Conservation (phyloP, 2,888 invertebrate genomes). For the Tuta absoluta region DNA sequence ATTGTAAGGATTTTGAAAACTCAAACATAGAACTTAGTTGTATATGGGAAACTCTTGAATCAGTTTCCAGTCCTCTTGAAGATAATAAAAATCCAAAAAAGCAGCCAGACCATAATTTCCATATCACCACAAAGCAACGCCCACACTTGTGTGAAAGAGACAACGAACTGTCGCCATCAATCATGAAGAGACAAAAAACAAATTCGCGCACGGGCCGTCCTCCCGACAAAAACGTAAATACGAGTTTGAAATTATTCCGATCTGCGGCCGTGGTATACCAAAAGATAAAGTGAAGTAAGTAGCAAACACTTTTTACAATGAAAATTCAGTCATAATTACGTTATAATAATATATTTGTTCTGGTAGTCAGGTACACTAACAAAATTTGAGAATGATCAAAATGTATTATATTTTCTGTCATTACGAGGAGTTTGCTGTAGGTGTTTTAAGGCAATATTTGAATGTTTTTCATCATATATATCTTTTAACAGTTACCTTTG, state of each 20-base stretch:
- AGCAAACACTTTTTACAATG: slow-evolving; percentile 4
- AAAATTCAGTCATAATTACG: not conserved
- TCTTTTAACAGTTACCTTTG: too few species aligned
- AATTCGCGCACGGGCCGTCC: slow-evolving; percentile 21
- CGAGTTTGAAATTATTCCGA: slow-evolving; percentile 22
- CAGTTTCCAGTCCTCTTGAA: not conserved
- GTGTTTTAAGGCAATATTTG: too few species aligned
- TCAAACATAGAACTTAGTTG: too few species aligned
- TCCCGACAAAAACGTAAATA: slow-evolving; percentile 20
- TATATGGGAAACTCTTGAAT: not conserved
- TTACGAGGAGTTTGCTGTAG: too few species aligned
- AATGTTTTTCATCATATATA: too few species aligned
- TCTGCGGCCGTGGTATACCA: slow-evolving; percentile 7
- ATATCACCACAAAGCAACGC: slow-evolving; percentile 14
- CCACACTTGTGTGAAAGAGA: slow-evolving; percentile 11
- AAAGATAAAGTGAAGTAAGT: not conserved
- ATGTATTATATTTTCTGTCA: too few species aligned
- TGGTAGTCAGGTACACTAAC: too few species aligned
- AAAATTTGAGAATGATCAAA: too few species aligned
- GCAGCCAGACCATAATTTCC: slow-evolving; percentile 11
- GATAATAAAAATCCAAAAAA: not conserved
- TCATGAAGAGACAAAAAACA: slow-evolving; percentile 25
- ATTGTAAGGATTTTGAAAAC: too few species aligned
- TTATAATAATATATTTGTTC: too few species aligned
- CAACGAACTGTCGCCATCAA: slow-evolving; percentile 24